These are phyloP conservation scores for Reticulitermes speratus DNA, from an alignment of 1,140 invertebrate species.

Conservation along the genomic window DNA sequence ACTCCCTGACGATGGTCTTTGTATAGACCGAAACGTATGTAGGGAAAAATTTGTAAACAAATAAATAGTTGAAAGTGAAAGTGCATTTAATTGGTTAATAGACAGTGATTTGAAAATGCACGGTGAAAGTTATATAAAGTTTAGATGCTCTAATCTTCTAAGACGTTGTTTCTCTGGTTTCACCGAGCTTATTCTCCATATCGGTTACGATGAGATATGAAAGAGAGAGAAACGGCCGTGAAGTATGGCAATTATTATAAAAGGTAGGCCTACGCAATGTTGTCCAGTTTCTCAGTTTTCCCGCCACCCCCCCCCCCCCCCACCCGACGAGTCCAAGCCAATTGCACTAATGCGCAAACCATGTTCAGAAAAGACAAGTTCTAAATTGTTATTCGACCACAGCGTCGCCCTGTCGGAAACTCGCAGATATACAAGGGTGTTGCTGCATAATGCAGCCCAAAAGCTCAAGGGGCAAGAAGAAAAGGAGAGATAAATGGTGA, in stretches of 20 bases:
- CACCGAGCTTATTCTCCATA: too few relatives aligned
- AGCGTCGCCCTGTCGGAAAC: neutral
- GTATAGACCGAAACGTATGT: too few relatives aligned
- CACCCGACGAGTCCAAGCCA: neutral
- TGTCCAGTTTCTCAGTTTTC: neutral
- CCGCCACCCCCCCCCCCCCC: neutral
- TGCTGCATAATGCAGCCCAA: neutral
- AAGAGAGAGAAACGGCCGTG: neutral
- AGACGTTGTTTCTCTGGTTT: too few relatives aligned
- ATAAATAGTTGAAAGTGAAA: too few relatives aligned
- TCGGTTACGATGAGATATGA: too few relatives aligned
- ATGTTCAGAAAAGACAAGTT: constrained; percentile 12
- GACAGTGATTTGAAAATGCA: too few relatives aligned
- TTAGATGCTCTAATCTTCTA: too few relatives aligned
- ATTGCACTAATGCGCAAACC: constrained; percentile 25
- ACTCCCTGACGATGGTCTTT: too few relatives aligned
- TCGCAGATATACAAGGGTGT: neutral
- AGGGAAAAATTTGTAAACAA: too few relatives aligned
- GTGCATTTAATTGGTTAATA: too few relatives aligned
- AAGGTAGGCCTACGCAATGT: neutral
- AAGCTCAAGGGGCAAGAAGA: constrained; percentile 26
- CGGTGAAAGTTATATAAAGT: too few relatives aligned
- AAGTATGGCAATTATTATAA: neutral
- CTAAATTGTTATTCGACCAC: constrained; percentile 2
- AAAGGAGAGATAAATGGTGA: neutral